These are phyloP conservation scores for Eupeodes latifasciatus DNA, from an alignment of 2,888 invertebrate species.

Conservation along the genomic window DNA sequence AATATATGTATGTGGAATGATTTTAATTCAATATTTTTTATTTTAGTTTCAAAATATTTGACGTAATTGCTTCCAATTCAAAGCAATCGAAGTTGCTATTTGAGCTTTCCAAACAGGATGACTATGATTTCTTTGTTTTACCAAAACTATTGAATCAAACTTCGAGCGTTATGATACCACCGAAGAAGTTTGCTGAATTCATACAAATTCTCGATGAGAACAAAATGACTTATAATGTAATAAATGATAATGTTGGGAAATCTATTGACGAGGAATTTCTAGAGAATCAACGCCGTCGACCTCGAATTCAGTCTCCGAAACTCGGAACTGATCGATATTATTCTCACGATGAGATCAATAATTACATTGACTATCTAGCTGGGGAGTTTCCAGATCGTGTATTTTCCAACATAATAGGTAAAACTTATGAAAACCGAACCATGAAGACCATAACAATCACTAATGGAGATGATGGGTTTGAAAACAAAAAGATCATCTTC, in stretches of 20 bases:
- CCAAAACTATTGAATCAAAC: slow-evolving; percentile 76
- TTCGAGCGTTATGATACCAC: slow-evolving; percentile 79
- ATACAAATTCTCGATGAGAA: slow-evolving; percentile 73
- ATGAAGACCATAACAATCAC: slow-evolving; percentile 87
- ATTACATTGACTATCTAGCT: slow-evolving; percentile 85
- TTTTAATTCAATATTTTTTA: neutral
- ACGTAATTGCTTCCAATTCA: slow-evolving; percentile 72
- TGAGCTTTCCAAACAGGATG: slow-evolving; percentile 76
- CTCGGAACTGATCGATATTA: slow-evolving; percentile 80
- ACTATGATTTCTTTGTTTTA: slow-evolving; percentile 80
- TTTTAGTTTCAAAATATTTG: slow-evolving; percentile 80
- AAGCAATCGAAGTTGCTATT: slow-evolving; percentile 77
- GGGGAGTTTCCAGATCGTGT: slow-evolving; percentile 85
- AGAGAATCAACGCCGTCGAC: slow-evolving; percentile 66
- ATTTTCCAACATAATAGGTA: slow-evolving; percentile 86
- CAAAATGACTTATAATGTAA: slow-evolving; percentile 69
- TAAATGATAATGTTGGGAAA: slow-evolving; percentile 79
- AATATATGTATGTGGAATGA: too few species aligned
- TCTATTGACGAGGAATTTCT: slow-evolving; percentile 78
- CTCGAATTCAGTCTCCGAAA: slow-evolving; percentile 70
- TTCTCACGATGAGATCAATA: slow-evolving; percentile 84
- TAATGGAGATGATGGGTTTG: slow-evolving; percentile 80
- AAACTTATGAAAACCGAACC: slow-evolving; percentile 86
- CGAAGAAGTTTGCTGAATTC: slow-evolving; percentile 77
- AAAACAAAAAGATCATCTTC: slow-evolving; percentile 85